Percentiles rank a stretch among this genome's conserved stretches.
Evolutionary conservation across 2,888 invertebrate species (phyloP).

Genomic region (Piscicola geometra): DNA sequence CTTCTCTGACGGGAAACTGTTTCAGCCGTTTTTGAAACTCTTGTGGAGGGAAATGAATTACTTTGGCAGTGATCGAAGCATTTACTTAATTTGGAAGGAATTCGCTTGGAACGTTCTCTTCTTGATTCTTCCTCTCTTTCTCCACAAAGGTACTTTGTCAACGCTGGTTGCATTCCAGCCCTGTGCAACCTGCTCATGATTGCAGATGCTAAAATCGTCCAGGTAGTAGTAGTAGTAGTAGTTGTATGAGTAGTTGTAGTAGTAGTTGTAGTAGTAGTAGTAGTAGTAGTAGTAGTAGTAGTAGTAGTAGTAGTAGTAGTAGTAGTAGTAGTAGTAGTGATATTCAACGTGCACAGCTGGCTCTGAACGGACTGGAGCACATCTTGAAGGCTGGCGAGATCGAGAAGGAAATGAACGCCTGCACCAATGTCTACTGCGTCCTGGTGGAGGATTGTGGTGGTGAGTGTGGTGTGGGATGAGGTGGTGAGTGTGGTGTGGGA

Average conservation of each 20-base stretch:
- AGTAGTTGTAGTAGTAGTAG: no score
- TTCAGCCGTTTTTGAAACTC: no score
- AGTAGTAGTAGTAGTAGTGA: no score
- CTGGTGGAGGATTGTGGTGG: slow-evolving; percentile 91
- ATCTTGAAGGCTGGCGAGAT: slow-evolving; percentile 85
- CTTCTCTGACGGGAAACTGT: slow-evolving; percentile 53
- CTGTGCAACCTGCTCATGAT: slow-evolving; percentile 87
- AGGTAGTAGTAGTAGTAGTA: no score
- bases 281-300: no score
- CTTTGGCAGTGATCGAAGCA: no score
- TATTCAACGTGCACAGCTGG: slow-evolving; percentile 60
- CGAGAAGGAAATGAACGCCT: slow-evolving; percentile 64
- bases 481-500: neutral
- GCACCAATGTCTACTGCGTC: slow-evolving; percentile 80
- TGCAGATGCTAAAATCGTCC: slow-evolving; percentile 87
- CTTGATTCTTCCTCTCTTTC: neutral
- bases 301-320: no score
- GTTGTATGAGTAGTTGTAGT: no score
- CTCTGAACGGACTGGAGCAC: slow-evolving; percentile 89
- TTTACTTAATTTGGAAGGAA: no score
- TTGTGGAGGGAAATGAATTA: neutral
- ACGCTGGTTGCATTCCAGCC: slow-evolving; percentile 81
- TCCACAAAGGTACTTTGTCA: slow-evolving; percentile 60
- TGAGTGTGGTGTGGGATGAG: slow-evolving; percentile 53
- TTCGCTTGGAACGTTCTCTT: no score